Evolutionary conservation across 2,113 vertebrate species (phyloP).

Genomic region (Leptodactylus fuscus): DNA sequence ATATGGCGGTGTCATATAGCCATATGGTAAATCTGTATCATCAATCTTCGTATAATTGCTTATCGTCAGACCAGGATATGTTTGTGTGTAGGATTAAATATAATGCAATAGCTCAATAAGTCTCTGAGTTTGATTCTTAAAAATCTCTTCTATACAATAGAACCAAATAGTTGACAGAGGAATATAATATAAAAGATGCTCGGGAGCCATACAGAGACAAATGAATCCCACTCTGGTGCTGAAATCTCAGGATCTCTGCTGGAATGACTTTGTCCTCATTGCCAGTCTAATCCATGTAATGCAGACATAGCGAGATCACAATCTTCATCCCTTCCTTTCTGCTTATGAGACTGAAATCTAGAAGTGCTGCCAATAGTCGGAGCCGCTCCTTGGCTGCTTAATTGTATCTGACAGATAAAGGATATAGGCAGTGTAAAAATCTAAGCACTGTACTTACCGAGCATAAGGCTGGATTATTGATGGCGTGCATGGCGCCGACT

Average conservation of each 20-base stretch:
- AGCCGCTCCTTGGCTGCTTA: constrained; percentile 23
- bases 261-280: constrained; percentile 9
- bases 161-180: background rate
- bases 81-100: too few relatives aligned
- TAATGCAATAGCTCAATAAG: background rate
- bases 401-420: constrained; percentile 35
- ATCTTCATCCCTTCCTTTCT: background rate
- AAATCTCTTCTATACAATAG: background rate
- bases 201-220: background rate
- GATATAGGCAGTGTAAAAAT: background rate
- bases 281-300: constrained; percentile 1
- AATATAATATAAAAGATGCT: background rate
- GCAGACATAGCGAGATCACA: background rate
- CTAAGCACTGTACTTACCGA: constrained; percentile 21
- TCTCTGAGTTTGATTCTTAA: background rate
- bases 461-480: constrained; percentile 27
- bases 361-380: constrained; percentile 23
- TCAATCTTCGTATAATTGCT: too few relatives aligned
- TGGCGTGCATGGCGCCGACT: background rate
- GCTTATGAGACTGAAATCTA: constrained; percentile 1
- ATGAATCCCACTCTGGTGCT: background rate
- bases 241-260: background rate
- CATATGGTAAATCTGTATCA: too few relatives aligned
- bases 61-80: too few relatives aligned
- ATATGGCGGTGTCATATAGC: too few relatives aligned